Evolutionary conservation across 1,140 invertebrate species (phyloP), one percentile per base, ranked within the genome.

Genomic region (Heliconius hermathena): DNA sequence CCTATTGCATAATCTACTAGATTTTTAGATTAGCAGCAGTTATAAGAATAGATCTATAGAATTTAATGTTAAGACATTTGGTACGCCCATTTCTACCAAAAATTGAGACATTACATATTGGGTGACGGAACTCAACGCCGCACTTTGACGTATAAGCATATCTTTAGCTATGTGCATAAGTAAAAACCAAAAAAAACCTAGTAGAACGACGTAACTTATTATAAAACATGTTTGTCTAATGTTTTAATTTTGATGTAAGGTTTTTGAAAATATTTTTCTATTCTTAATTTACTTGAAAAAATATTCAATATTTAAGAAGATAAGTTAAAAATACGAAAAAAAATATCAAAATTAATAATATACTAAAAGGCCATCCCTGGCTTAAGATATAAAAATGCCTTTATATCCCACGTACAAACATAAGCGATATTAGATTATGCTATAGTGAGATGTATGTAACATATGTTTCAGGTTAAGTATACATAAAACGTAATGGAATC

Each of bases 391-490:
- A 89, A 89, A 84, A 86, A 82, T 82, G 70, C 60, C 80, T 85
- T 85, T 83, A 84, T 83, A 77, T 77, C 83, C 79, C 85, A 87
- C 87, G 87, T 87, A 84, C 82, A 57, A 74, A 78, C 84, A 83
- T 88, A 86, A 87, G 82, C 81, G 81, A 81, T 85, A 83, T 83
- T 87, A 86, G 78, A 82, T 87, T 87, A 81, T 82, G 74, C 81
- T 79, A 54, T 57, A 77, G 76, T 77, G 60, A 54, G 76, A 75
- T 74, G 60, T 78, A 75, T 76, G 73, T 70, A 72, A 3, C 73
- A 29, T 78, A 76, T 78, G 77, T 70, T 77, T 71, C 66, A 46
- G 18, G 13, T 77, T 73, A 57, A 78, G 77, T 73, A 22, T 73
- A 78, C 18, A 78, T 78, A 73, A 78, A 78, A 73, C 6, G 41